Conservation (phyloP, 2,113 vertebrate species). For the Martes martes region DNA sequence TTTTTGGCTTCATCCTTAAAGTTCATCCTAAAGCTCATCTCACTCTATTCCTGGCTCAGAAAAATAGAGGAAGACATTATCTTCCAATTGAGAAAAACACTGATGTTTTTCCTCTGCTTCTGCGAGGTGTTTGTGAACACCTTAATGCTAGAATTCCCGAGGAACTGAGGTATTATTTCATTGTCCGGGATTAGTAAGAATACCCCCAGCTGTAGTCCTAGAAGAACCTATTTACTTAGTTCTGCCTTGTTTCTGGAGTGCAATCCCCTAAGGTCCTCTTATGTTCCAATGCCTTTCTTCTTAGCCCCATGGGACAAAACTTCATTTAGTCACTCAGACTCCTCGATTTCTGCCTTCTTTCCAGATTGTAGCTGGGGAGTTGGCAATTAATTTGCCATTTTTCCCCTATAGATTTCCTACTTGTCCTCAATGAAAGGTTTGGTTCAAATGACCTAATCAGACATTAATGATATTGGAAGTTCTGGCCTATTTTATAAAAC, state of each 20-base stretch:
- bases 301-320: background rate
- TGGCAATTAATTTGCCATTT: background rate
- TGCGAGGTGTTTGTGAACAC: background rate
- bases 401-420: background rate
- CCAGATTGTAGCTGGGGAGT: background rate
- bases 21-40: background rate
- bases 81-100: background rate
- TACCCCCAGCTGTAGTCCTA: background rate
- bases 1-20: background rate
- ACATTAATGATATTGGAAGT: background rate
- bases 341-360: background rate
- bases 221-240: background rate
- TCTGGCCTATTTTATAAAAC: background rate
- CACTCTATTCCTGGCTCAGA: background rate
- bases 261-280: background rate
- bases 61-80: background rate
- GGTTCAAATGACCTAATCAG: background rate
- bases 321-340: background rate
- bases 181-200: background rate
- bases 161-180: background rate
- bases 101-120: background rate
- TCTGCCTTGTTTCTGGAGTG: background rate
- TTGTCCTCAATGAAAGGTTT: background rate
- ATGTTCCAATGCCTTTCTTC: background rate
- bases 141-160: background rate